Conservation (phyloP, 2,113 vertebrate genomes). For the Ptilorrhoa leucosticta region DNA sequence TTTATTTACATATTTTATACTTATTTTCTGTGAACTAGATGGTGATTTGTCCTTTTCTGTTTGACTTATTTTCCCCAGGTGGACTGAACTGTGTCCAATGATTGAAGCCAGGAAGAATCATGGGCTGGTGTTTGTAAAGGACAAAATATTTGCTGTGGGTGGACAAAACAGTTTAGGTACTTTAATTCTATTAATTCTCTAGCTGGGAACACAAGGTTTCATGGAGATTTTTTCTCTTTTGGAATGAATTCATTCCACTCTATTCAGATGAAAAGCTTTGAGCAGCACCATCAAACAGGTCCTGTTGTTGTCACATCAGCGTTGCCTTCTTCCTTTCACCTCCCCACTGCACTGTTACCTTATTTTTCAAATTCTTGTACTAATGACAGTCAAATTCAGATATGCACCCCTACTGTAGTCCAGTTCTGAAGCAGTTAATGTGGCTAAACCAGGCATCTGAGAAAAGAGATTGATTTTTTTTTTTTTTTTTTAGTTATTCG, state of each 20-base stretch:
- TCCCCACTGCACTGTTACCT: not conserved
- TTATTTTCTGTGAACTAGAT: not conserved
- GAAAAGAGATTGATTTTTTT: not conserved
- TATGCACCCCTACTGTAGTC: not conserved
- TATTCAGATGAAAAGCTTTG: not conserved
- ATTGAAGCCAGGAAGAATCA: conserved; percentile 95
- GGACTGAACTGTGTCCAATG: conserved; percentile 94
- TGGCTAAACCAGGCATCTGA: not conserved
- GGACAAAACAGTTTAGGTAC: conserved; percentile 91
- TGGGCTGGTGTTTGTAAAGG: conserved; percentile 91
- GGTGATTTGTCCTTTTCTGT: not conserved
- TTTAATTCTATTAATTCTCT: not conserved
- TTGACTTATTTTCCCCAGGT: conserved; percentile 70
- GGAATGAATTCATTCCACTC: not conserved
- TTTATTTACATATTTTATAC: not conserved
- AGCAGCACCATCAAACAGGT: not conserved
- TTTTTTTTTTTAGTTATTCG: not conserved
- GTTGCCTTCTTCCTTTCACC: not conserved
- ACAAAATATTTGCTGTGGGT: conserved; percentile 95
- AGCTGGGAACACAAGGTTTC: not conserved
- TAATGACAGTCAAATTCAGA: not conserved
- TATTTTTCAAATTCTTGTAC: not conserved
- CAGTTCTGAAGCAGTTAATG: not conserved
- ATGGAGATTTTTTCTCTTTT: not conserved
- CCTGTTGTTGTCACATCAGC: not conserved